Evolutionary conservation across 2,888 invertebrate genomes (phyloP).

Genomic region (Priocnemis perturbator): DNA sequence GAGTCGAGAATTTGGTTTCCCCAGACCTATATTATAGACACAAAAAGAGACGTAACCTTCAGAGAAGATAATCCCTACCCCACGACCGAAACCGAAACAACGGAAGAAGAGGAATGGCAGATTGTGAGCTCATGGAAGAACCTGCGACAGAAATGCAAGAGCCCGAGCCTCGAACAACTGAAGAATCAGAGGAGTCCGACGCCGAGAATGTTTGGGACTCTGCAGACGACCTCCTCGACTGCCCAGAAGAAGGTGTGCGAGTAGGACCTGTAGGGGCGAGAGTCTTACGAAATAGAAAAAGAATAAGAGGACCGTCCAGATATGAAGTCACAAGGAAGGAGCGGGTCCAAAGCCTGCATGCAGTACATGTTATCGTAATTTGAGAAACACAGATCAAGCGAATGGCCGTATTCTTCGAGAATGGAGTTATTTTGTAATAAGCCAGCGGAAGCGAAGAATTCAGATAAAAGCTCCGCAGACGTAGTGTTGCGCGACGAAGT

Average conservation of each 20-base stretch:
- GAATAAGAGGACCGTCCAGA: constrained; percentile 14
- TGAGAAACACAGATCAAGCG: too few species aligned
- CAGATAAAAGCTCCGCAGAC: too few species aligned
- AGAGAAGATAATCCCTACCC: background rate
- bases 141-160: background rate
- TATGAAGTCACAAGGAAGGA: too few species aligned
- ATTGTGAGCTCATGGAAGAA: background rate
- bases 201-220: background rate
- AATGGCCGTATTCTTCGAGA: too few species aligned
- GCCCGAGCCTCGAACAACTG: background rate
- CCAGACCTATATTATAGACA: constrained; percentile 6
- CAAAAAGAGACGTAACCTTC: constrained; percentile 12
- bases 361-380: too few species aligned
- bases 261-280: constrained; percentile 5
- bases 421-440: too few species aligned
- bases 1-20: constrained; percentile 22
- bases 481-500: too few species aligned
- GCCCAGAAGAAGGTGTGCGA: too few species aligned
- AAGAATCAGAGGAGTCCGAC: background rate
- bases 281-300: constrained; percentile 12
- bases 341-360: too few species aligned
- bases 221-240: background rate
- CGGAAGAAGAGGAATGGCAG: background rate
- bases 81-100: background rate
- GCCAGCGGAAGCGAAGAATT: too few species aligned